phyloP scores from a whole-genome alignment of 1,140 invertebrate genomes.

The Cyclina sinensis region DNA sequence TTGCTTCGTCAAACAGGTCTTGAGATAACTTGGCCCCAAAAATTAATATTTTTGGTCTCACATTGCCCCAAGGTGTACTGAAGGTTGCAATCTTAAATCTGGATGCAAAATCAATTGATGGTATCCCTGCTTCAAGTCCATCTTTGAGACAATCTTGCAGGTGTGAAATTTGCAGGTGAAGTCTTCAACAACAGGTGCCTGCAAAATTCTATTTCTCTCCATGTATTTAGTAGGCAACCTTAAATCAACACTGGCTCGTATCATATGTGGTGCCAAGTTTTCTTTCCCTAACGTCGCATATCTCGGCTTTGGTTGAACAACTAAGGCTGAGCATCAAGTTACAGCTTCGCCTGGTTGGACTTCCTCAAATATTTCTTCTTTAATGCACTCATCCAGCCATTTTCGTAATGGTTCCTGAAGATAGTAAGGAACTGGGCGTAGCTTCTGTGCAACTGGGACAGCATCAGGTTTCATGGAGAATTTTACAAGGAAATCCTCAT shows the following conservation, averaged over 20 bases:
- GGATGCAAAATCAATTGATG: slow-evolving; percentile 53
- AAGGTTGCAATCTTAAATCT: slow-evolving; percentile 51
- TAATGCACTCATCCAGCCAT: no score
- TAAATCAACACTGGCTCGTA: slow-evolving; percentile 57
- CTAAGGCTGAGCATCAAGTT: slow-evolving; percentile 27
- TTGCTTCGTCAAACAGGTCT: slow-evolving; percentile 70
- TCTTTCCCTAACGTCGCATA: no score
- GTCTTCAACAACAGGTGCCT: no score
- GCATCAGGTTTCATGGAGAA: slow-evolving; percentile 34
- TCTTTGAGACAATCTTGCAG: no score
- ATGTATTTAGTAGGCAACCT: slow-evolving; percentile 47
- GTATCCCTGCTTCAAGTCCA: no score
- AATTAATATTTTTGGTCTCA: slow-evolving; percentile 48
- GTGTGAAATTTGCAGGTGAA: no score
- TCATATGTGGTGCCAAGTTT: slow-evolving; percentile 59
- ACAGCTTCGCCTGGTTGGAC: background rate
- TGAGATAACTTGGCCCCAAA: slow-evolving; percentile 62
- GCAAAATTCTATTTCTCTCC: slow-evolving; percentile 53
- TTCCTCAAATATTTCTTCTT: slow-evolving; percentile 25
- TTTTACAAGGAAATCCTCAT: background rate
- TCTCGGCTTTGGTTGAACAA: slow-evolving; percentile 33
- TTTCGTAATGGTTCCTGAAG: background rate
- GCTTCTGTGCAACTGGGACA: slow-evolving; percentile 32
- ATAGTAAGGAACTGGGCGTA: background rate
- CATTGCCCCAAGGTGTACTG: slow-evolving; percentile 43